Evolutionary conservation across 2,113 vertebrate species (phyloP).

Genomic region (Sinocyclocheilus anophthalmus): DNA sequence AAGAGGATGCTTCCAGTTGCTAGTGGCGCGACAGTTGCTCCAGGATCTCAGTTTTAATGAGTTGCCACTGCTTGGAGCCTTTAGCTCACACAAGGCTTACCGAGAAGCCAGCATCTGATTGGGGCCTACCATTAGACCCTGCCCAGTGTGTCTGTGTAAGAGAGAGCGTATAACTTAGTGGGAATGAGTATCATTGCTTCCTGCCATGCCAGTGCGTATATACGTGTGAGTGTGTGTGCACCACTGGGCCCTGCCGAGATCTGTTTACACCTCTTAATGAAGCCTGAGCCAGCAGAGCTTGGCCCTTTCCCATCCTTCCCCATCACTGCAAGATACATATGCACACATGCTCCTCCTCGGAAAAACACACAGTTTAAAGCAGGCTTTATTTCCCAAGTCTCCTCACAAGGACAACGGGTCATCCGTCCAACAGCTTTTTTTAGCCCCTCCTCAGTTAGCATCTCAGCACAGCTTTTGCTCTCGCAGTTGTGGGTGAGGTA

Average conservation of each 20-base stretch:
- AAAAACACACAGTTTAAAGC: conserved; percentile 67
- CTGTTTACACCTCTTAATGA: conserved; percentile 74
- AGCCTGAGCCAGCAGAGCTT: conserved; percentile 64
- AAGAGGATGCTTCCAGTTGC: conserved; percentile 62
- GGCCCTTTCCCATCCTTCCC: conserved; percentile 70
- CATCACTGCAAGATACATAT: conserved; percentile 61
- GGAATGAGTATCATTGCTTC: conserved; percentile 1
- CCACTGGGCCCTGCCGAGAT: conserved; percentile 62
- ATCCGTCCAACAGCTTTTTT: conserved; percentile 47
- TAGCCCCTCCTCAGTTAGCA: conserved; percentile 71
- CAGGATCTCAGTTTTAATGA: conserved; percentile 75
- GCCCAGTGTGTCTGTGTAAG: conserved; percentile 54
- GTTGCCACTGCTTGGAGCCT: conserved; percentile 72
- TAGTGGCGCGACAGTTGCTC: conserved; percentile 74
- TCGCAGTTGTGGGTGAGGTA: conserved; percentile 76
- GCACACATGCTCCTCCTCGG: conserved; percentile 54
- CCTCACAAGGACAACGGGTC: conserved; percentile 58
- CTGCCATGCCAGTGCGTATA: conserved; percentile 32
- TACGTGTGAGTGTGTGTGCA: conserved; percentile 55
- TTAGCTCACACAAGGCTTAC: conserved; percentile 65
- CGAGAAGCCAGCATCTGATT: conserved; percentile 48
- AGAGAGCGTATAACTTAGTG: conserved; percentile 26
- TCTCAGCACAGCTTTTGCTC: conserved; percentile 73
- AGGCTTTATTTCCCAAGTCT: conserved; percentile 75
- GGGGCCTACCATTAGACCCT: conserved; percentile 36